Percentiles rank a stretch among this genome's conserved stretches.
Evolutionary conservation across 2,888 invertebrate genomes (phyloP).

Genomic region (Coremacera marginata): DNA sequence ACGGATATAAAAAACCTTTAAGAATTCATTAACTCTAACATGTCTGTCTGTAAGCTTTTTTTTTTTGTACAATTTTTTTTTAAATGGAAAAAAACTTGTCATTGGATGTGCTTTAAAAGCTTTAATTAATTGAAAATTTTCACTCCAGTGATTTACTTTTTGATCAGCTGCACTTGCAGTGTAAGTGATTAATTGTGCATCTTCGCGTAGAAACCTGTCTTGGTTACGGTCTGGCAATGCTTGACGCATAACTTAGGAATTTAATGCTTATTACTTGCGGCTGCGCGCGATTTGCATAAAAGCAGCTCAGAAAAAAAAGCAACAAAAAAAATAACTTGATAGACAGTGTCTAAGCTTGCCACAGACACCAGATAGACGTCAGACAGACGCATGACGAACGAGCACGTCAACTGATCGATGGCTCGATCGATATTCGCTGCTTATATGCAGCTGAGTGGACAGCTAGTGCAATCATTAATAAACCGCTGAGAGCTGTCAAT

Average conservation of each 20-base stretch:
- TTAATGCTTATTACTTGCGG: background rate
- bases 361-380: background rate
- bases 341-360: background rate
- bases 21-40: background rate
- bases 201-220: background rate
- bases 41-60: background rate
- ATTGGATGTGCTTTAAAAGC: background rate
- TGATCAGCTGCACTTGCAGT: background rate
- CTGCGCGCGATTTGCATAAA: constrained; percentile 20
- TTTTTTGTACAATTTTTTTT: background rate
- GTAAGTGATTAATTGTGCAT: constrained; percentile 10
- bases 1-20: background rate
- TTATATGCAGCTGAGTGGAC: too few relatives aligned
- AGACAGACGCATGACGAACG: background rate
- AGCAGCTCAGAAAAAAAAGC: too few relatives aligned
- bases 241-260: background rate
- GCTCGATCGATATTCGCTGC: background rate
- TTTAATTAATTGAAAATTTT: constrained; percentile 13
- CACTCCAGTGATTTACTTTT: background rate
- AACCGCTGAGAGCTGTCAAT: constrained; percentile 66
- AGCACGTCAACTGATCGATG: constrained; percentile 6
- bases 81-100: background rate
- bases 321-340: too few relatives aligned
- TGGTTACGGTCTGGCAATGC: constrained; percentile 1
- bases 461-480: constrained; percentile 62